phyloP scores from a whole-genome alignment of 1,140 invertebrate genomes.

The Andrena cerasifolii region DNA sequence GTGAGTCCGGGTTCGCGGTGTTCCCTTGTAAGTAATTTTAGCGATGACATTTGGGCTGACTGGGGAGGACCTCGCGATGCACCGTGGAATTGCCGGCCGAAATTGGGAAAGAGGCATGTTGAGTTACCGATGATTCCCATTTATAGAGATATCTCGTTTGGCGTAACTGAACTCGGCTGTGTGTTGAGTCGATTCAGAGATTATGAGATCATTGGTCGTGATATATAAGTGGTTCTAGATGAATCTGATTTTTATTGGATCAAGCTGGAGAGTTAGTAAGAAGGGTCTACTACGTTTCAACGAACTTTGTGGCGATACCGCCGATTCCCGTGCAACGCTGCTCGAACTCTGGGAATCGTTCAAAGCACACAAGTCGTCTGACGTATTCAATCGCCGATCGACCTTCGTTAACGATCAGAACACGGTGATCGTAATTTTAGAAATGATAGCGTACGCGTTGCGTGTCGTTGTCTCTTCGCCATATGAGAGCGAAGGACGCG shows the following conservation, averaged over 20 bases:
- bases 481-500: conserved; percentile 57
- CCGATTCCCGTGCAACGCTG: neutral
- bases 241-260: no score
- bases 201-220: no score
- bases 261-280: no score
- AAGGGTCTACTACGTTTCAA: no score
- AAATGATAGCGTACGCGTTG: conserved; percentile 50
- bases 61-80: no score
- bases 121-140: neutral
- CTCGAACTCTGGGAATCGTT: conserved; percentile 2
- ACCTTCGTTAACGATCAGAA: conserved; percentile 56
- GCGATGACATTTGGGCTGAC: conserved; percentile 70
- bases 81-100: no score
- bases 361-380: neutral
- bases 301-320: neutral
- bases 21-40: conserved; percentile 71
- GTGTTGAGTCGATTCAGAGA: no score
- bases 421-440: conserved; percentile 58
- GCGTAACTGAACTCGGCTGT: no score
- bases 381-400: conserved; percentile 18
- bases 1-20: conserved; percentile 31
- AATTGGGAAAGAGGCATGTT: neutral
- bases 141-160: neutral
- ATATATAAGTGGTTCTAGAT: no score
- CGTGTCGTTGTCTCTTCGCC: conserved; percentile 39